Evolutionary conservation across 2,888 invertebrate genomes (phyloP), one percentile per base, ranked within the genome.

Genomic region (Uloborus plumipes): DNA sequence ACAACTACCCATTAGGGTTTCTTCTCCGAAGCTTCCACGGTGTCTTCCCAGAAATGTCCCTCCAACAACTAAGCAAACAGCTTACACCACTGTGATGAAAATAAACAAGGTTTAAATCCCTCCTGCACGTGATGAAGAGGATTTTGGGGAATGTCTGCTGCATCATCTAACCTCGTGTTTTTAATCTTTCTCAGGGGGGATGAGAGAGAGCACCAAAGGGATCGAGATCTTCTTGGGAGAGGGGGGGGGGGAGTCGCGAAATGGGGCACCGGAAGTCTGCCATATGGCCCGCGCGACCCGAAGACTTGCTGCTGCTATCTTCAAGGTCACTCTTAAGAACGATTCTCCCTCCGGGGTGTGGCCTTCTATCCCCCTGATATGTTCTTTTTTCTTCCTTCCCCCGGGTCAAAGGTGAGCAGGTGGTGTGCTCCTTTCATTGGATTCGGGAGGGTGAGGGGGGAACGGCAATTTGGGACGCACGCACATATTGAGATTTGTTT

Each of bases 401-500:
- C 11, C 14, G 69, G 80, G 73, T 80, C 80, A 80, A 66, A 69
- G 80, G 80, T 78, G 64, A 78, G 77, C 77, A 78, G 77, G 77
- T 78, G 77, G 62, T 71, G 71, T n/a, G 71, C 77, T 64, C 65
- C 49, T 47, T 65, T 47, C 49, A 22, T 65, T 47, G 18, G 18
- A 61, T 31, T 31, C 61, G 31, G 31, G 61, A 61, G 39, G 39
- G 11, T 1, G 39, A 39, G 39, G 39, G 26, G 39, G 39, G 39
- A n/a, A 39, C 9, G 11, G 39, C 7, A 39, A 39, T 39, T 39
- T 39, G 39, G 39, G 39, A 39, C 39, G 39, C 39, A 39, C 39
- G 39, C 39, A 39, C 39, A 39, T 39, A 39, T 39, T 39, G 39
- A 39, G 39, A 39, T 39, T 39, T 39, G 39, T 39, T 39, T 39